Conservation (phyloP, 92 coral and sea anemone species). For the Actinernus sp. region DNA sequence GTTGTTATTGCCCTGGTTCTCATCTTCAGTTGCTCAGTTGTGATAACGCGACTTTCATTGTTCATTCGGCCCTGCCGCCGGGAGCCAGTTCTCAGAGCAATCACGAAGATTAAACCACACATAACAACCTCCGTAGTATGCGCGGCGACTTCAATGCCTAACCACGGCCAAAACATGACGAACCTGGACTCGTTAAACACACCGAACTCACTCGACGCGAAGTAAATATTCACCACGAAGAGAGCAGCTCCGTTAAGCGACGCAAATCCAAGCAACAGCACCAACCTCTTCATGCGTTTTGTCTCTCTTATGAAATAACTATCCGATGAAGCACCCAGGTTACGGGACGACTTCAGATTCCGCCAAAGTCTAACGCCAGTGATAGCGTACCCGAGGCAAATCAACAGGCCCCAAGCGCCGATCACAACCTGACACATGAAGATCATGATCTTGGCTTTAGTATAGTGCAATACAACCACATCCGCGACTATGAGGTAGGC, state of each 20-base stretch:
- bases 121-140: constrained; percentile 42
- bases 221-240: constrained; percentile 23
- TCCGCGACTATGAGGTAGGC: constrained; percentile 30
- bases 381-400: constrained; percentile 63
- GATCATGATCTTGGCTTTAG: constrained; percentile 28
- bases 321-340: constrained; percentile 3
- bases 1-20: neutral
- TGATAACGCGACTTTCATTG: neutral
- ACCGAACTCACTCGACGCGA: constrained; percentile 44
- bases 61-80: neutral
- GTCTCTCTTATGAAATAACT: constrained; percentile 10
- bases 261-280: constrained; percentile 20
- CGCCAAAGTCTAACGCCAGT: constrained; percentile 66
- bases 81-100: constrained; percentile 43
- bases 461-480: constrained; percentile 37
- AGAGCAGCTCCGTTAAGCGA: constrained; percentile 36
- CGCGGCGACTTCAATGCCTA: constrained; percentile 21
- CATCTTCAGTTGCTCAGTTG: constrained; percentile 5
- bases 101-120: constrained; percentile 32
- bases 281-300: constrained; percentile 23
- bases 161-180: constrained; percentile 55
- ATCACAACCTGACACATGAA: constrained; percentile 42
- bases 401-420: constrained; percentile 60
- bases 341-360: constrained; percentile 72
- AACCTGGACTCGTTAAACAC: constrained; percentile 6